Base-by-base conservation (phyloP, 2,113 vertebrate species). In the Electrona antarctica region DNA sequence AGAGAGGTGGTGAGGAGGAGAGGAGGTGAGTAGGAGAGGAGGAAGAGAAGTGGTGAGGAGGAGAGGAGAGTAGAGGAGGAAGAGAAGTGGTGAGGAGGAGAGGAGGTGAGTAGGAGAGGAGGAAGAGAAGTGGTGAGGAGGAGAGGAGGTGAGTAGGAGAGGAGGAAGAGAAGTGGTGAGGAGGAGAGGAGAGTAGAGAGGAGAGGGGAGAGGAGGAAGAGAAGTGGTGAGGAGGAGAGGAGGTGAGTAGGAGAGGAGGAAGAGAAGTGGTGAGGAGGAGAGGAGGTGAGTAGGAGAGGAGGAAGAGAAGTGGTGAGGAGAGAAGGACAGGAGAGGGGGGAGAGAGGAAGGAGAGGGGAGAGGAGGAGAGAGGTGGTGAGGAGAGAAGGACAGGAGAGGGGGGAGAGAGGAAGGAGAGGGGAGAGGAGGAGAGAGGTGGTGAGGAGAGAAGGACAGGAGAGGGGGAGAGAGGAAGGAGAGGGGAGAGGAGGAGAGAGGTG, bases 281-380 rank as follows among this genome's bases (percentile, higher is more conserved):
- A 21, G 21, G 21, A 21, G 21, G 2, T 1, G 21, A 21, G 21
- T 21, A 21, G 21, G 2, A 21, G 21, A 21, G 21, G 21, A 21
- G 21, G 21, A 21, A n/a, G 21, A 21, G 21, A 21, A 2, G 21
- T 21, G 1, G 21, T 21, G 21, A 21, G 21, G 21, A 21, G 21
- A n/a, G n/a, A n/a, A n/a, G n/a, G n/a, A n/a, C n/a, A n/a, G n/a
- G n/a, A n/a, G n/a, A n/a, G n/a, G n/a, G n/a, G n/a, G n/a, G n/a
- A n/a, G n/a, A n/a, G n/a, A n/a, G n/a, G n/a, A n/a, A n/a, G n/a
- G 21, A 21, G 21, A 21, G 21, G 21, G 21, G 58, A 60, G 41
- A 68, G 70, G 73, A 49, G 47, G 21, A 21, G 21, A 21, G 21
- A 21, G 2, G n/a, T n/a, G n/a, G n/a, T n/a, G n/a, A 79, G 41